Evolutionary conservation across 2,113 vertebrate species (phyloP).

Genomic region (Pituophis catenifer): DNA sequence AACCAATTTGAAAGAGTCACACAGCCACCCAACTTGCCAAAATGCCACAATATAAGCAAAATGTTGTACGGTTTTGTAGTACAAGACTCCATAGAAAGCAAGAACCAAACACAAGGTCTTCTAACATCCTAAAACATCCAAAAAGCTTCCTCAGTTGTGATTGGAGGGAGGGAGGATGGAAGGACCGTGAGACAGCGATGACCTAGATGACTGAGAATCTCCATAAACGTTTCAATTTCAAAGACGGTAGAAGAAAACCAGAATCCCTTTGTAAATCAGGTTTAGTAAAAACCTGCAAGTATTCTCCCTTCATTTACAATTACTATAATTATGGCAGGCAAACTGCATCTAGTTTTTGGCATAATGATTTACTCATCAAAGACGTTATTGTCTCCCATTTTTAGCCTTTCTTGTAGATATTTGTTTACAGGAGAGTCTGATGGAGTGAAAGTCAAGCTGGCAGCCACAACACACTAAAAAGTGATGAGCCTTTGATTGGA

Average conservation of each 20-base stretch:
- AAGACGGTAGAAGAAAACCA: background rate
- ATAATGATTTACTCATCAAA: background rate
- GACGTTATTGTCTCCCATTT: background rate
- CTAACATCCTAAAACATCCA: background rate
- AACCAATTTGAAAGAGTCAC: background rate
- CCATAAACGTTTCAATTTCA: background rate
- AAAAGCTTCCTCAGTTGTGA: background rate
- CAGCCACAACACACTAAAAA: background rate
- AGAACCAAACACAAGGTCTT: background rate
- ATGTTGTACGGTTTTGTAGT: background rate
- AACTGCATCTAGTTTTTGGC: background rate
- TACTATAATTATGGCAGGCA: background rate
- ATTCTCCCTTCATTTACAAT: background rate
- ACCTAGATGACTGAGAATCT: background rate
- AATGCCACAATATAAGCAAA: background rate
- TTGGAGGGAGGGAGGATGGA: background rate
- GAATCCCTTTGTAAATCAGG: background rate
- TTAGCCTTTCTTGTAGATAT: background rate
- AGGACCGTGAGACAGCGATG: background rate
- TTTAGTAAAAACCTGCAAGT: background rate
- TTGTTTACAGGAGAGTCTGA: background rate
- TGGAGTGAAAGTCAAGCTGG: background rate
- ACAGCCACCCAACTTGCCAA: background rate
- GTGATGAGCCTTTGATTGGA: background rate
- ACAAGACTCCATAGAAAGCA: background rate